A percentile compares a stretch with the other conserved stretches of the same genome.
These are phyloP conservation scores for Bibio marci DNA, from an alignment of 2,888 invertebrate genomes.

Conservation along the genomic window DNA sequence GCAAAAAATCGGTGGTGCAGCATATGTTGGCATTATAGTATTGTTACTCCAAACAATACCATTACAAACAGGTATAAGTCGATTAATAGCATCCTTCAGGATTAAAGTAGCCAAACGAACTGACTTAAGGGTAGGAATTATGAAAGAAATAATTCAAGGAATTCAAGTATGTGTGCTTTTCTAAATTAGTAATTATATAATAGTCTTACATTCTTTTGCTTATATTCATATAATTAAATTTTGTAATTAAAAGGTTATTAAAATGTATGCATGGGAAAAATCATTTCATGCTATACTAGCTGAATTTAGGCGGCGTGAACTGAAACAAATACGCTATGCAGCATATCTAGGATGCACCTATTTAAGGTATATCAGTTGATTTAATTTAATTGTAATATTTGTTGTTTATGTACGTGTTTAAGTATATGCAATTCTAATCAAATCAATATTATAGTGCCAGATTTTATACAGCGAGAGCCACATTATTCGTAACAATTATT, in stretches of 20 bases:
- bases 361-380: constrained; percentile 27
- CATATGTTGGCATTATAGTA: constrained; percentile 51
- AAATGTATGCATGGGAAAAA: constrained; percentile 87
- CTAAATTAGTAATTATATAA: too few relatives aligned
- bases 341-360: constrained; percentile 48
- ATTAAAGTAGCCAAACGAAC: constrained; percentile 39
- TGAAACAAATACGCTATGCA: constrained; percentile 39
- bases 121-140: constrained; percentile 55
- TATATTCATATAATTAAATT: too few relatives aligned
- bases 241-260: constrained; percentile 63
- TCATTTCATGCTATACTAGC: constrained; percentile 62
- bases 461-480: too few relatives aligned
- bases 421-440: too few relatives aligned
- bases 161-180: constrained; percentile 57
- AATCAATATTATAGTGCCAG: too few relatives aligned
- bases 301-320: constrained; percentile 43
- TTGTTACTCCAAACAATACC: constrained; percentile 66
- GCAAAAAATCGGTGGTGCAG: constrained; percentile 42
- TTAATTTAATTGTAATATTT: constrained; percentile 31
- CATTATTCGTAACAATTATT: constrained; percentile 49
- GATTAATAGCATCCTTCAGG: constrained; percentile 24
- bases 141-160: constrained; percentile 55
- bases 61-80: constrained; percentile 44
- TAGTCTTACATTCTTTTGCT: too few relatives aligned
- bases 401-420: constrained; percentile 75